Conservation (phyloP, 2,888 invertebrate species). For the Lasioglossum leucozonium region DNA sequence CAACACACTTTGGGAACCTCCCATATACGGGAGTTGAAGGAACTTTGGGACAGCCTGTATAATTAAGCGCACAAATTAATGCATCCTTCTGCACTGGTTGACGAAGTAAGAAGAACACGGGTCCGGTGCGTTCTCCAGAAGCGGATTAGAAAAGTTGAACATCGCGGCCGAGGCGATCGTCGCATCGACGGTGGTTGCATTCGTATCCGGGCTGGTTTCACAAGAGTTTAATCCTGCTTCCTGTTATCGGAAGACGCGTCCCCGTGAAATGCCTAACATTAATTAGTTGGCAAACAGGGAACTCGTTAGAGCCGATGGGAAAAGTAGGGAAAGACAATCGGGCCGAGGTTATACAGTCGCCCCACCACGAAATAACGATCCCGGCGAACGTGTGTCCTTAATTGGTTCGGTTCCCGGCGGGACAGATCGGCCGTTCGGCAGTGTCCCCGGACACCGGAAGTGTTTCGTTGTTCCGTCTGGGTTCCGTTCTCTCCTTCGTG, state of each 20-base stretch:
- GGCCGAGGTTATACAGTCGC: background rate
- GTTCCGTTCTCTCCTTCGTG: background rate
- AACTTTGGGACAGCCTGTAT: too few relatives aligned
- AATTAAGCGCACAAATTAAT: too few relatives aligned
- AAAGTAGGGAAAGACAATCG: slow-evolving; percentile 6
- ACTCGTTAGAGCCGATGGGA: background rate
- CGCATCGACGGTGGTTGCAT: too few relatives aligned
- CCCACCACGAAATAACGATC: background rate
- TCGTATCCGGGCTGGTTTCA: background rate
- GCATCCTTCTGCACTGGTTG: too few relatives aligned
- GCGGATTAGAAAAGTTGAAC: too few relatives aligned
- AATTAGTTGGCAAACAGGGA: background rate
- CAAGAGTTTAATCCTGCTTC: background rate
- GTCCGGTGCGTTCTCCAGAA: too few relatives aligned
- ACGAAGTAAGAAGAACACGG: too few relatives aligned
- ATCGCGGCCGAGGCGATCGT: too few relatives aligned
- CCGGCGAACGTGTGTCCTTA: slow-evolving; percentile 17
- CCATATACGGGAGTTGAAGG: too few relatives aligned
- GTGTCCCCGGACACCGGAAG: background rate
- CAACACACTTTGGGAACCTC: too few relatives aligned
- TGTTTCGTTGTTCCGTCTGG: slow-evolving; percentile 23
- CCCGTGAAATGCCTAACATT: slow-evolving; percentile 14
- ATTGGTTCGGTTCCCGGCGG: slow-evolving; percentile 28
- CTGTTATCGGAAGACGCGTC: background rate
- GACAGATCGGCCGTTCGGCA: background rate